phyloP scores from a whole-genome alignment of 2,113 vertebrate species.

The Brachyhypopomus gauderio region DNA sequence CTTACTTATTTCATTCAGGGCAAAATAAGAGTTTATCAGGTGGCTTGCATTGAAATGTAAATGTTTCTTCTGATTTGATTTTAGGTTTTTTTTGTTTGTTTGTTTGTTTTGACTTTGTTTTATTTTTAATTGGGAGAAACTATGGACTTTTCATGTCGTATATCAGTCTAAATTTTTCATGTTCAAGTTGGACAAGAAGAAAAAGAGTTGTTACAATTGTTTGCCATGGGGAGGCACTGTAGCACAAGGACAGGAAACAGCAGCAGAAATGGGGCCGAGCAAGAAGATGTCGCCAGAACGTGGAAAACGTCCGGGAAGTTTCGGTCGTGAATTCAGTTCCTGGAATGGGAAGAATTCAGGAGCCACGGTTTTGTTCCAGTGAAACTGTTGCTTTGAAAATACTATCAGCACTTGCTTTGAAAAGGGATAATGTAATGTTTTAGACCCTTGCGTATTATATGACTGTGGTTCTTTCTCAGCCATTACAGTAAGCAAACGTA shows the following conservation, averaged over 20 bases:
- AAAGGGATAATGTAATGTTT: slow-evolving; percentile 37
- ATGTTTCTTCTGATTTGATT: slow-evolving; percentile 48
- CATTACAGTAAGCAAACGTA: slow-evolving; percentile 56
- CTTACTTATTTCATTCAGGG: slow-evolving; percentile 43
- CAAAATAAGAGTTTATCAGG: slow-evolving; percentile 33
- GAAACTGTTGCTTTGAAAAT: slow-evolving; percentile 39
- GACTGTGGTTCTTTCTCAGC: slow-evolving; percentile 41
- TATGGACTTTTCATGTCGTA: slow-evolving; percentile 49
- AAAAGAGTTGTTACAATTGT: slow-evolving; percentile 49
- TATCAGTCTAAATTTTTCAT: slow-evolving; percentile 46
- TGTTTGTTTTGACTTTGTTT: slow-evolving; percentile 21
- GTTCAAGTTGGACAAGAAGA: slow-evolving; percentile 44
- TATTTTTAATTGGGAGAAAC: slow-evolving; percentile 34
- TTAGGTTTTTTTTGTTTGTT: slow-evolving; percentile 29
- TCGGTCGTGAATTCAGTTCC: slow-evolving; percentile 35
- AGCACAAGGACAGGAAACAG: slow-evolving; percentile 66
- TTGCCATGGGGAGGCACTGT: slow-evolving; percentile 71
- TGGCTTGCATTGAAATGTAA: slow-evolving; percentile 37
- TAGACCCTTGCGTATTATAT: slow-evolving; percentile 46
- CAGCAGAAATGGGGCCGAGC: slow-evolving; percentile 31
- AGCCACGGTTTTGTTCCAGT: slow-evolving; percentile 21
- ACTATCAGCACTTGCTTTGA: slow-evolving; percentile 49
- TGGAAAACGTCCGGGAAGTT: slow-evolving; percentile 48
- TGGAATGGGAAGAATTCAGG: slow-evolving; percentile 30
- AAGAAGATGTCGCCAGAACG: slow-evolving; percentile 43